phyloP scores from a whole-genome alignment of 1,140 invertebrate genomes.

The Drosophila varians region DNA sequence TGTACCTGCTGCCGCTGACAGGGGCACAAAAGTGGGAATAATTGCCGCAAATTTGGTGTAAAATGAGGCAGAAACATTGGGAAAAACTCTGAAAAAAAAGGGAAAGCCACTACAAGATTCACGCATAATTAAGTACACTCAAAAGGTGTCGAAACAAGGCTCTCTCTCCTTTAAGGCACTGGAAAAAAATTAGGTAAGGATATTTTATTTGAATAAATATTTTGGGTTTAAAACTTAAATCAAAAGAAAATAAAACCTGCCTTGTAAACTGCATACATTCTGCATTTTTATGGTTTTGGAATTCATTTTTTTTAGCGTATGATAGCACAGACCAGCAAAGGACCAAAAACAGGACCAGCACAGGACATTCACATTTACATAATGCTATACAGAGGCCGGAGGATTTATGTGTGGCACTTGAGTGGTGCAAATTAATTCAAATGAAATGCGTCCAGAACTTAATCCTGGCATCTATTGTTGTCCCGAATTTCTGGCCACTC shows the following conservation, averaged over 20 bases:
- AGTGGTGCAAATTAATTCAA: conserved; percentile 80
- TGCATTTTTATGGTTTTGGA: background rate
- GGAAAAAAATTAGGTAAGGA: conserved; percentile 1
- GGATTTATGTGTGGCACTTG: conserved; percentile 79
- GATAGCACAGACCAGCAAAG: background rate
- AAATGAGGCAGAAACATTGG: conserved; percentile 61
- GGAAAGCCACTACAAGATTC: conserved; percentile 40
- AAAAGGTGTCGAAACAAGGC: conserved; percentile 46
- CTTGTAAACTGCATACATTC: no score
- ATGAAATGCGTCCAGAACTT: conserved; percentile 64
- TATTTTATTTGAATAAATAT: no score
- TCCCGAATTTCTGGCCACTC: conserved; percentile 9
- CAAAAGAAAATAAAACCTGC: no score
- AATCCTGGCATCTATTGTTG: conserved; percentile 52
- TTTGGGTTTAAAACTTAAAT: no score
- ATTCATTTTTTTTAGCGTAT: background rate
- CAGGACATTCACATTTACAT: conserved; percentile 55
- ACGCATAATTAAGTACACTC: conserved; percentile 81
- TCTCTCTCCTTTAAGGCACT: background rate
- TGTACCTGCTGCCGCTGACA: conserved; percentile 54
- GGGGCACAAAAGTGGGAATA: conserved; percentile 48
- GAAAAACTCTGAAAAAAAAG: conserved; percentile 26
- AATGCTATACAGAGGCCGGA: conserved; percentile 34
- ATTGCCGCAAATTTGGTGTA: conserved; percentile 65
- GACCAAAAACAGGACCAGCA: conserved; percentile 1